phyloP scores from a whole-genome alignment of 2,888 invertebrate species.

The Ophioninae sp. region DNA sequence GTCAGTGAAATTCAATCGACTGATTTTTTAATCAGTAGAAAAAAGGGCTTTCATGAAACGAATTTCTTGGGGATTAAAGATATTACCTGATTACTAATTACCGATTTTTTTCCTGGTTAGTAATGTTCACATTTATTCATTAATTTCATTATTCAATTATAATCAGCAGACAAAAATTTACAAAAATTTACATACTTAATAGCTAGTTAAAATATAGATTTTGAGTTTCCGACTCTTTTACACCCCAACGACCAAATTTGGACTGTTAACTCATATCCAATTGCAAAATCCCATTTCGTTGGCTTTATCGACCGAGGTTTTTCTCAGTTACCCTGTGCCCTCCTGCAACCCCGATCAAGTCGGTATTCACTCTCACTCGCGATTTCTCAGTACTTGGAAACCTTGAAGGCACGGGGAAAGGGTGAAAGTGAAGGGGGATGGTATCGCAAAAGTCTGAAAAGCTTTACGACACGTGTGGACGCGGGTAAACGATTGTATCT shows the following conservation, averaged over 20 bases:
- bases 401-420: background rate
- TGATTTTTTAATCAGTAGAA: background rate
- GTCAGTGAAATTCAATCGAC: no score
- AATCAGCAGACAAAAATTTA: no score
- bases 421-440: slow-evolving; percentile 1
- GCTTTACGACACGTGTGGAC: slow-evolving; percentile 46
- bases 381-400: background rate
- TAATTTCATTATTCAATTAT: background rate
- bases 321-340: no score
- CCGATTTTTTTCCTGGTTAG: background rate
- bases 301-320: background rate
- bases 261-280: background rate
- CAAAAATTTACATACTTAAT: no score
- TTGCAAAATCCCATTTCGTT: background rate
- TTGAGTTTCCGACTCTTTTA: no score
- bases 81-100: background rate
- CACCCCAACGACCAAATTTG: no score
- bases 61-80: background rate
- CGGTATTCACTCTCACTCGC: no score
- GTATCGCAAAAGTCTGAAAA: slow-evolving; percentile 11
- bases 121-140: background rate
- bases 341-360: no score
- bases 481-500: slow-evolving; percentile 59
- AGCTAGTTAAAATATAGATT: no score
- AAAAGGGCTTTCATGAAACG: background rate